Evolutionary conservation across 2,888 invertebrate species (phyloP), one percentile per base, ranked within the genome.

Genomic region (Meloe dianella): DNA sequence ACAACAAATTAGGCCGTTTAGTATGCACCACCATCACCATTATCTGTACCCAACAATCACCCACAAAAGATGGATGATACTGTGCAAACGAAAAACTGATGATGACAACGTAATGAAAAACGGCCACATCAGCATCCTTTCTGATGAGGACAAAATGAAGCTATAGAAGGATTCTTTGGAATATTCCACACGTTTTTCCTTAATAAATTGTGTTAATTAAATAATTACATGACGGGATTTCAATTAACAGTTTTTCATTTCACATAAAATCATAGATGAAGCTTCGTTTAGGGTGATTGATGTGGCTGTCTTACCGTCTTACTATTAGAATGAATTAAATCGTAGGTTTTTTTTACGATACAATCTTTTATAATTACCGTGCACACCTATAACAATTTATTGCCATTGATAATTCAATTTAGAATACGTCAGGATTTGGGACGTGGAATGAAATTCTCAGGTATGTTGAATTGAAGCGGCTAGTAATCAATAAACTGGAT

Each of bases 401-500:
- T 47, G 7, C 0, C 1, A 47, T 47, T 47, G 47, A 47, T 51
- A 51, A 2, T 20, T 51, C 9, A 51, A 51, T 51, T 51, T 2
- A 38, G 47, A 51, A 51, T 51, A 9, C 22, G 6, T 51, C 22
- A 2, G 17, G 17, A 41, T 41, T 1, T 17, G 14, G 22, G 29
- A 30, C 38, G 38, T 47, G 24, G 2, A 54, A 12, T 20, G 61
- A 51, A 61, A 58, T 56, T 35, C 38, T 61, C 67, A 67, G 67
- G 67, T 67, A 64, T 59, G 61, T 57, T 65, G 61, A 65, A 63
- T 58, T 65, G 63, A 63, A 57, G 58, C 65, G 57, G 54, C 61
- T 20, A 64, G 47, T 62, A 72, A 72, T 72, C 72, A 67, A 72
- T 72, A 68, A 64, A 57, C 61, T 54, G 24, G 54, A 22, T 54